A percentile compares a stretch with the other conserved stretches of the same genome.
Conservation (phyloP, 2,113 vertebrate genomes). For the Microtus ochrogaster region DNA sequence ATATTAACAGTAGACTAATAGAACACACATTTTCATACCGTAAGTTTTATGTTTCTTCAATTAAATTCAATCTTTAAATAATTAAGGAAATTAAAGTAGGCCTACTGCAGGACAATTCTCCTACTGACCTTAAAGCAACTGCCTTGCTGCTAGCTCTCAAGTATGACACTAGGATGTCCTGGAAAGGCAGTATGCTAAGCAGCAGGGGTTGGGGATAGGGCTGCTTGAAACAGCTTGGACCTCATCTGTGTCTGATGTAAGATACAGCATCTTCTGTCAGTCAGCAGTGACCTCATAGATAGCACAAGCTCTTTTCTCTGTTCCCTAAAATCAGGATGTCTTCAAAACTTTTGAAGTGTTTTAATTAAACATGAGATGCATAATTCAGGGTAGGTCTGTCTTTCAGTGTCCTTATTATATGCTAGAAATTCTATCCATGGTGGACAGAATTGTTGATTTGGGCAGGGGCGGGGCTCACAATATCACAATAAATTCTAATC, state of each 20-base stretch:
- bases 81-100: slow-evolving; percentile 8
- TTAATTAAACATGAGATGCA: not conserved
- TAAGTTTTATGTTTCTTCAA: not conserved
- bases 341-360: not conserved
- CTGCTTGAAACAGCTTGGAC: not conserved
- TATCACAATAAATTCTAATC: not conserved
- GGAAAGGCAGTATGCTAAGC: not conserved
- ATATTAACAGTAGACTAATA: not conserved
- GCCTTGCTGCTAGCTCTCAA: not conserved
- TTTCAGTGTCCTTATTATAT: not conserved
- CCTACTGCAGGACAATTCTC: not conserved
- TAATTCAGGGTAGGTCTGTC: not conserved
- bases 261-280: not conserved
- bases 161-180: not conserved
- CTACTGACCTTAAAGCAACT: not conserved
- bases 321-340: not conserved
- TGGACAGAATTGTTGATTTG: not conserved
- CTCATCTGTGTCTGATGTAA: not conserved
- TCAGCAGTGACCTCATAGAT: not conserved
- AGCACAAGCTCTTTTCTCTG: not conserved
- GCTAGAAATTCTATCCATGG: not conserved
- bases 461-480: not conserved
- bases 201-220: too few species aligned
- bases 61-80: not conserved
- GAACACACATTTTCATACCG: not conserved